A percentile compares a stretch with the other conserved stretches of the same genome.
phyloP scores from a whole-genome alignment of 1,140 invertebrate species.

The Drosophila lacertosa region DNA sequence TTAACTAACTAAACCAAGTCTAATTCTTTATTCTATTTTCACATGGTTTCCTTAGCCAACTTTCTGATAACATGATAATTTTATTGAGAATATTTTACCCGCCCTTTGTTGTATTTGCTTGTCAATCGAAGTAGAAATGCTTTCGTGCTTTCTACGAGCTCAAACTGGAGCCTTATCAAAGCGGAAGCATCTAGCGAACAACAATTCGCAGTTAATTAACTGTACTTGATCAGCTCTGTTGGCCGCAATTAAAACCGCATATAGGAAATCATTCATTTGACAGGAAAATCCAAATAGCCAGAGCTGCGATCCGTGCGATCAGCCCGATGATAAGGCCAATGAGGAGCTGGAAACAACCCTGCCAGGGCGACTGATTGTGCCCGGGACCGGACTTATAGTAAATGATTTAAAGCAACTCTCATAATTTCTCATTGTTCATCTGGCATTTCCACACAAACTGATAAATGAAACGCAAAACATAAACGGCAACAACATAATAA shows the following conservation, averaged over 20 bases:
- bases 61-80: slow-evolving; percentile 3
- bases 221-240: slow-evolving; percentile 47
- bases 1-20: no score
- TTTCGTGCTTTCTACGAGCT: slow-evolving; percentile 20
- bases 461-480: slow-evolving; percentile 74
- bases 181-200: slow-evolving; percentile 47
- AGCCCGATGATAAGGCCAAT: slow-evolving; percentile 65
- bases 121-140: slow-evolving; percentile 49
- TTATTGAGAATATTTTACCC: slow-evolving; percentile 1
- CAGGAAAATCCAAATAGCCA: slow-evolving; percentile 45
- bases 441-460: slow-evolving; percentile 69
- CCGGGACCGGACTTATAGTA: slow-evolving; percentile 32
- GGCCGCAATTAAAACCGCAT: slow-evolving; percentile 78
- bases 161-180: slow-evolving; percentile 61
- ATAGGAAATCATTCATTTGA: slow-evolving; percentile 73
- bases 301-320: slow-evolving; percentile 33
- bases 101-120: no score
- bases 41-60: background rate
- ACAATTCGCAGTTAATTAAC: slow-evolving; percentile 79
- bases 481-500: slow-evolving; percentile 62
- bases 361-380: slow-evolving; percentile 17
- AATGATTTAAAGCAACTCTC: slow-evolving; percentile 80
- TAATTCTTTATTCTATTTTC: no score
- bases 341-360: slow-evolving; percentile 58
- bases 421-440: slow-evolving; percentile 78